Base-by-base conservation (phyloP, 2,888 invertebrate species). In the Apodemia duryi region DNA sequence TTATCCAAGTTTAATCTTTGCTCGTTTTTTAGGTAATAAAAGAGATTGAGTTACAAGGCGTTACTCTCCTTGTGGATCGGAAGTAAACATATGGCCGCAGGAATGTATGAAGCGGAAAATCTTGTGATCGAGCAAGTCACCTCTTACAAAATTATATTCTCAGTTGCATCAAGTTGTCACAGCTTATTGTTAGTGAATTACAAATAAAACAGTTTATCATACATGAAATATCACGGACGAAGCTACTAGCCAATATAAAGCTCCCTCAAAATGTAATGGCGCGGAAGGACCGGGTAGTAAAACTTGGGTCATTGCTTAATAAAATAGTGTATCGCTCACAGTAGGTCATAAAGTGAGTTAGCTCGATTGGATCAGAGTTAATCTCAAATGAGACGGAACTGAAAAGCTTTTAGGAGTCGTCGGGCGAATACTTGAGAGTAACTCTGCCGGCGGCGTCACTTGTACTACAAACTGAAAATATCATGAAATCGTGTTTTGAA, bases 281-380 rank as follows among this genome's bases (percentile, higher is more conserved):
- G 29, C 57, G 63, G 57, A 63, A 63, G 41, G 54, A 54, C 38
- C 54, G 63, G 38, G 43, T 43, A 52, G 29, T 57, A 32, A 57
- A 57, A 57, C 57, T 57, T 57, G 57, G 32, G 57, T 57, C 32
- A 57, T 57, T 57, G 57, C 57, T 57, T 57, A 57, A 57, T 57
- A 57, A 57, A 57, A 32, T 32, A 57, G 54, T 54, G 57, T 57
- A 57, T 57, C 32, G 57, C 32, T 13, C 32, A 57, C 57, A 57
- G 57, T 32, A 13, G 32, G 32, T 57, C 57, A 57, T 57, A 57
- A 29, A 57, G 57, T 32, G 32, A 57, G 57, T 32, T 35, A 57
- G 57, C 32, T 57, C 57, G 57, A 57, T 32, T 57, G 57, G 57
- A 57, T 57, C 57, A 57, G 57, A 57, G 57, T 57, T 13, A 57